Evolutionary conservation across 2,888 invertebrate species (phyloP), one percentile per base, ranked within the genome.

Genomic region (Torymus auratus): DNA sequence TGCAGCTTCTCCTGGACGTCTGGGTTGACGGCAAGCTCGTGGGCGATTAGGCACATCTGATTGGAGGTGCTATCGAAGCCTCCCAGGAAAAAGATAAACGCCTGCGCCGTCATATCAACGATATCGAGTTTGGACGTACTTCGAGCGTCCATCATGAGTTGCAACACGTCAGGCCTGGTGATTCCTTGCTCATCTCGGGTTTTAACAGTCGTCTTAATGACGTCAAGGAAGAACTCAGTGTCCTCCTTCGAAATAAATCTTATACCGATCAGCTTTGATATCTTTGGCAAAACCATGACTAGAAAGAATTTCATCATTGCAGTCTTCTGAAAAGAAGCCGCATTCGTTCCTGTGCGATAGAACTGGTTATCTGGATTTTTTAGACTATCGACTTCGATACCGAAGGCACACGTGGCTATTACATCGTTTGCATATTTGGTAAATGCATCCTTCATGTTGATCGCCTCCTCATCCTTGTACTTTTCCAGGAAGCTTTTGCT

Each of bases 111-210:
- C n/a, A 93, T 86, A 14, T 93, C 92, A 0, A 88, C 86, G 15
- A 85, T 71, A 0, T 88, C 86, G n/a, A 86, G 65, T 0, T 81
- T 82, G 4, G 86, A 79, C 2, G 76, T 82, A 0, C 75, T 83
- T 0, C 53, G 15, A 0, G 88, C 87, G 68, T 93, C 92, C 91
- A 93, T 91, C 65, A 94, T 86, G n/a, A 93, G 84, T 76, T 93
- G 93, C 11, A 94, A 91, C 93, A 94, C 92, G 82, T 94, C 94
- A 0, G 93, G 92, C 73, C 94, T 86, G 2, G 91, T 73, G 20
- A 88, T 86, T 0, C 82, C 83, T 0, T 84, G 23, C 10, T 84
- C 83, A 2, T 85, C 85, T 12, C 88, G 82, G 0, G 78, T 76
- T 4, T 82, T 83, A 0, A 88, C 84, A 0, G 87, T 86, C 0